A percentile compares a stretch with the other conserved stretches of the same genome.
Evolutionary conservation across 2,797 vertebrate genomes (phyloP).

Genomic region (Trachops cirrhosus): DNA sequence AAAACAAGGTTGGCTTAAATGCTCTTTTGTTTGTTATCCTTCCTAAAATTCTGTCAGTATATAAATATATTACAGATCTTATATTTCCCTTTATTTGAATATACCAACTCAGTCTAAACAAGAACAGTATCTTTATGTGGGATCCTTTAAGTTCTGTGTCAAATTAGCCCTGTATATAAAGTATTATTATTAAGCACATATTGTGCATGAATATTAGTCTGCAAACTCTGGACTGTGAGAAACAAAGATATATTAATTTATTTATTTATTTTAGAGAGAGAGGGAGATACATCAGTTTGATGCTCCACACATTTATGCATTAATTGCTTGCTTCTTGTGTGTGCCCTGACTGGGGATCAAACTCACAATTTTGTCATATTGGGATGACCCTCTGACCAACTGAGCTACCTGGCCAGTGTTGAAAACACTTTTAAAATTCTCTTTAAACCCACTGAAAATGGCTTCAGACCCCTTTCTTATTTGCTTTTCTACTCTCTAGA

Average conservation of each 20-base stretch:
- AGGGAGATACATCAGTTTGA: neutral
- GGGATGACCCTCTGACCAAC: neutral
- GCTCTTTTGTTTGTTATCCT: neutral
- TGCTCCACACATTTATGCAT: neutral
- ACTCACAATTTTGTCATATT: neutral
- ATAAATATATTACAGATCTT: neutral
- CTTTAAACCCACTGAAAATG: neutral
- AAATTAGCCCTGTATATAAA: neutral
- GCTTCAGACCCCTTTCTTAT: neutral
- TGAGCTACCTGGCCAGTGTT: neutral
- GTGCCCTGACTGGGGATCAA: neutral
- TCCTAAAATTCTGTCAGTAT: neutral
- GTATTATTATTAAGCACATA: neutral
- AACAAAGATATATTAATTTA: neutral
- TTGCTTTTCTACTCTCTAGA: neutral
- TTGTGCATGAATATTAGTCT: neutral
- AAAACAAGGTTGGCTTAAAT: neutral
- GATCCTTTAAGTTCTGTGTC: neutral
- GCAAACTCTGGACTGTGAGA: neutral
- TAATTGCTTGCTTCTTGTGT: neutral
- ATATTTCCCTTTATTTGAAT: neutral
- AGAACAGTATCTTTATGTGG: neutral
- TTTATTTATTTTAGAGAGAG: neutral
- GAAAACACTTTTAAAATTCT: neutral
- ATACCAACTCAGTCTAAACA: neutral